These are phyloP conservation scores for Tanypteryx hageni DNA, from an alignment of 2,888 invertebrate genomes.

Conservation along the genomic window DNA sequence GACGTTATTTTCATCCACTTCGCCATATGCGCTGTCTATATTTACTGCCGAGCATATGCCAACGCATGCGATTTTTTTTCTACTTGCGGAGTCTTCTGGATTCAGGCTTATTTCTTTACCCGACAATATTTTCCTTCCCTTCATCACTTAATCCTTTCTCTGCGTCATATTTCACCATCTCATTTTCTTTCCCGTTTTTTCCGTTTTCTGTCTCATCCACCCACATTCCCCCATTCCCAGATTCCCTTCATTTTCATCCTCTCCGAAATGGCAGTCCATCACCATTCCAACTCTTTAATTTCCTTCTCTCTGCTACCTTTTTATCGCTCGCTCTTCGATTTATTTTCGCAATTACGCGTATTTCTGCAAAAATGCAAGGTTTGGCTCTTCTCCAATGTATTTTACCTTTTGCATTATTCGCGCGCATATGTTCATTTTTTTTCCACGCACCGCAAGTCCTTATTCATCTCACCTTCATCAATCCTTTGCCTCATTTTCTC, in stretches of 20 bases:
- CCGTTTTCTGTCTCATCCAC: not conserved
- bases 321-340: not conserved
- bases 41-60: not conserved
- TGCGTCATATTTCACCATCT: not conserved
- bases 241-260: not conserved
- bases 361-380: not conserved
- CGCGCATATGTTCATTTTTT: not conserved
- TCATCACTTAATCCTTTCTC: conserved; percentile 33
- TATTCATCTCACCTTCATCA: not conserved
- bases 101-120: not conserved
- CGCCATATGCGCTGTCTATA: not conserved
- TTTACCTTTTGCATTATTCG: no score
- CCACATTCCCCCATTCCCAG: conserved; percentile 29
- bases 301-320: not conserved
- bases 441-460: not conserved
- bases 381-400: no score
- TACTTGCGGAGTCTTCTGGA: not conserved
- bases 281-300: no score
- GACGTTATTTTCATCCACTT: not conserved
- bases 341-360: not conserved
- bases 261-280: not conserved
- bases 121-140: not conserved
- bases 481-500: not conserved
- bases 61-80: not conserved
- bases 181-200: not conserved